Conservation (phyloP, 2,797 vertebrate species). For the Pelodytes ibericus region DNA sequence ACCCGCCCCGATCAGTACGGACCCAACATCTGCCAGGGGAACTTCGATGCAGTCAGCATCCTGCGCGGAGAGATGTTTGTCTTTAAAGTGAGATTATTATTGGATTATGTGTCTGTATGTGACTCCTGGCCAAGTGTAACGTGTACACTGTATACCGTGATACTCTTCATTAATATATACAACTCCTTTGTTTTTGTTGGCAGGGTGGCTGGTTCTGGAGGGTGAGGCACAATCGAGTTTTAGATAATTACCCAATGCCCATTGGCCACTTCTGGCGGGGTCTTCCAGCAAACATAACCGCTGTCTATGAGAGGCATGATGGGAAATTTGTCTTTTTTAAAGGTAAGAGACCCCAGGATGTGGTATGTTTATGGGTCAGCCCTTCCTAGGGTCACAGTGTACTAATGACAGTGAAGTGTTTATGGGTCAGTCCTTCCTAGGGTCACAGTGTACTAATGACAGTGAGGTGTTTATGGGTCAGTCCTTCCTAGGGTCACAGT, state of each 20-base stretch:
- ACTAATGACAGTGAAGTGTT: too few relatives aligned
- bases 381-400: too few relatives aligned
- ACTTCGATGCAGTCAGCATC: slow-evolving; percentile 92
- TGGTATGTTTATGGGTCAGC: too few relatives aligned
- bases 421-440: too few relatives aligned
- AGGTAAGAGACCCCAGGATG: slow-evolving; percentile 78
- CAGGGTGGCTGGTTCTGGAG: slow-evolving; percentile 98
- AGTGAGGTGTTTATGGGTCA: too few relatives aligned
- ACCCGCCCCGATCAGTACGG: slow-evolving; percentile 85
- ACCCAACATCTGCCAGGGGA: slow-evolving; percentile 93
- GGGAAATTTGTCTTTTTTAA: slow-evolving; percentile 96
- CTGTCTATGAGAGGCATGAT: slow-evolving; percentile 92
- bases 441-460: too few relatives aligned
- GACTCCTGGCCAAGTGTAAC: too few relatives aligned
- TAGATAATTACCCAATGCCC: slow-evolving; percentile 98
- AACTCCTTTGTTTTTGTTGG: too few relatives aligned
- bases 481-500: too few relatives aligned
- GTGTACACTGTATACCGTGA: too few relatives aligned
- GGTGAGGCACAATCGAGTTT: slow-evolving; percentile 90
- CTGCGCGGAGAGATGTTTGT: slow-evolving; percentile 98
- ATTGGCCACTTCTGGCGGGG: slow-evolving; percentile 96
- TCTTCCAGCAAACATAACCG: slow-evolving; percentile 89
- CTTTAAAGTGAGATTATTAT: slow-evolving; percentile 83
- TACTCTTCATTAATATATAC: too few relatives aligned
- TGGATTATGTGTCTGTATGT: too few relatives aligned